Evolutionary conservation across 2,113 vertebrate genomes (phyloP).

Genomic region (Cyphomyrus discorhynchus): DNA sequence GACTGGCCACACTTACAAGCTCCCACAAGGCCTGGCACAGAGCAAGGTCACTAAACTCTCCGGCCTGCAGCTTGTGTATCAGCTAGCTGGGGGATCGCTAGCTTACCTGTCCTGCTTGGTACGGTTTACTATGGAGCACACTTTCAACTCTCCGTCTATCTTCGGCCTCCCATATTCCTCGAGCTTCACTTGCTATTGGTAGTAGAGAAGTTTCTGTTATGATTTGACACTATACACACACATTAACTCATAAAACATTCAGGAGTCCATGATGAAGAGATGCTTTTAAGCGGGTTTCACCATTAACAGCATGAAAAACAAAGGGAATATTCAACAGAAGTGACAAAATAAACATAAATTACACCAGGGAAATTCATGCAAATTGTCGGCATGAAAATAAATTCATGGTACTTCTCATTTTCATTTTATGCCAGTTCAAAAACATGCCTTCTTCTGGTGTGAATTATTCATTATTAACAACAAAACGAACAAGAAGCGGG

Average conservation of each 20-base stretch:
- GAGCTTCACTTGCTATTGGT: slow-evolving; percentile 81
- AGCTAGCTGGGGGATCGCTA: background rate
- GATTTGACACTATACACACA: background rate
- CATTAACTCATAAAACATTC: background rate
- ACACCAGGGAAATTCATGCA: background rate
- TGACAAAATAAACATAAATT: background rate
- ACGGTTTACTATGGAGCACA: slow-evolving; percentile 87
- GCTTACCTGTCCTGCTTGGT: slow-evolving; percentile 92
- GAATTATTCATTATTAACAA: slow-evolving; percentile 21
- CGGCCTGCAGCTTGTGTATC: background rate
- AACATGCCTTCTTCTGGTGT: slow-evolving; percentile 3
- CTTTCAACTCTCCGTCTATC: slow-evolving; percentile 93
- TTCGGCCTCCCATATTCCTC: slow-evolving; percentile 91
- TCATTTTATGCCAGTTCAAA: slow-evolving; percentile 17
- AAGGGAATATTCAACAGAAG: background rate
- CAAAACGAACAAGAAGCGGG: background rate
- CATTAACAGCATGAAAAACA: background rate
- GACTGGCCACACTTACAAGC: background rate
- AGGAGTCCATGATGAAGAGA: too few relatives aligned
- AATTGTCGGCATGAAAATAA: slow-evolving; percentile 7
- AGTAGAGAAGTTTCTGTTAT: background rate
- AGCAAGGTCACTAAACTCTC: background rate
- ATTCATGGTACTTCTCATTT: slow-evolving; percentile 1
- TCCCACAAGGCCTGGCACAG: background rate
- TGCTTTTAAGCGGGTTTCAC: background rate